Evolutionary conservation across 2,888 invertebrate species (phyloP).

Genomic region (Cosmia pyralina): DNA sequence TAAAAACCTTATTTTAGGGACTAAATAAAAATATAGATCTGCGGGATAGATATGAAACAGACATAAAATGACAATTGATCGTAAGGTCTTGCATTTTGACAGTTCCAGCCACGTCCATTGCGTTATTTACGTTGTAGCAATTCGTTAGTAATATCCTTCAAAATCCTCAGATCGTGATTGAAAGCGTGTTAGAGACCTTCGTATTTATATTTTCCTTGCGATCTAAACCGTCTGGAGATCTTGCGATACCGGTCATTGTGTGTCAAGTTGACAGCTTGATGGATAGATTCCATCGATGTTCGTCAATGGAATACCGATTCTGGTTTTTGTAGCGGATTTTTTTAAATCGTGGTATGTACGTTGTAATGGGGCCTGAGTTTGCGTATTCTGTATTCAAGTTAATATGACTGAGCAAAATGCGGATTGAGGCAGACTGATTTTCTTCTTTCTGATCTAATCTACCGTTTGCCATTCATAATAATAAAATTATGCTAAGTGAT

Average conservation of each 20-base stretch:
- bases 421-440: no score
- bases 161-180: neutral
- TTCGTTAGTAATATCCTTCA: neutral
- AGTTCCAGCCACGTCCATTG: neutral
- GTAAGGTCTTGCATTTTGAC: neutral
- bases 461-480: no score
- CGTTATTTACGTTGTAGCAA: neutral
- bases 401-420: neutral
- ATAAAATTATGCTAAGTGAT: no score
- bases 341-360: neutral
- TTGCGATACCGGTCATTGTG: constrained; percentile 28
- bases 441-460: no score
- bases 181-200: neutral
- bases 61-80: neutral
- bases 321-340: constrained; percentile 2
- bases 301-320: constrained; percentile 35
- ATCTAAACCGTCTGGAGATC: constrained; percentile 33
- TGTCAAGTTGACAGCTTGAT: constrained; percentile 15
- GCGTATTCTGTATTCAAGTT: constrained; percentile 1
- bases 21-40: no score
- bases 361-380: neutral
- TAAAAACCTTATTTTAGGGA: neutral
- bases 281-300: constrained; percentile 13
- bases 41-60: no score
- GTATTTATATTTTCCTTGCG: constrained; percentile 35